A percentile compares a stretch with the other conserved stretches of the same genome.
These are phyloP conservation scores for Hesperia comma DNA, from an alignment of 2,888 invertebrate genomes.

Conservation along the genomic window DNA sequence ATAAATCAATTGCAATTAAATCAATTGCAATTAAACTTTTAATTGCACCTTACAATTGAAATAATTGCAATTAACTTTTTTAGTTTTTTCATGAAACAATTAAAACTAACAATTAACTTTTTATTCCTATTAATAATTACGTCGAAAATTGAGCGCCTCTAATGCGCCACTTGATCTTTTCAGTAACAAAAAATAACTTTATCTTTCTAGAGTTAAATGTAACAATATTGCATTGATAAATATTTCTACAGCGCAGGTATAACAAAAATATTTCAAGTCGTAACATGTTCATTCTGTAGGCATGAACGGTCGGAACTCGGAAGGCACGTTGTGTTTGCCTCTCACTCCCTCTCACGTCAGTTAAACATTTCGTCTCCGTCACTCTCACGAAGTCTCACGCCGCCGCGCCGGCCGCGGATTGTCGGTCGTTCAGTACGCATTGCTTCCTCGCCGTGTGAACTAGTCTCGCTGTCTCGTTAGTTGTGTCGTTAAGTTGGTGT, in stretches of 20 bases:
- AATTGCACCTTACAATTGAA: slow-evolving; percentile 18
- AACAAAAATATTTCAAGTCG: neutral
- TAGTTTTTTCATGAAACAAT: slow-evolving; percentile 21
- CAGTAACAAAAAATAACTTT: neutral
- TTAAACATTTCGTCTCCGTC: too few species aligned
- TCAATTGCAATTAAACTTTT: too few species aligned
- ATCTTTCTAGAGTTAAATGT: neutral
- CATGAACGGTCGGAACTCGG: neutral
- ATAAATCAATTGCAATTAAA: too few species aligned
- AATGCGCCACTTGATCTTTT: slow-evolving; percentile 4
- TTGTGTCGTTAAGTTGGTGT: too few species aligned
- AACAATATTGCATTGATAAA: neutral
- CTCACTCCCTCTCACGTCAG: neutral
- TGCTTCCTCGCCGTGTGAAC: neutral
- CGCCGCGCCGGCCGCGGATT: slow-evolving; percentile 2
- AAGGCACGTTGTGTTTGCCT: neutral
- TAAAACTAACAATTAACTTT: slow-evolving; percentile 18
- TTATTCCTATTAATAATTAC: neutral
- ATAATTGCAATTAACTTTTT: slow-evolving; percentile 19
- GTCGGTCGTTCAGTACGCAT: neutral
- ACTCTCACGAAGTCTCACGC: neutral
- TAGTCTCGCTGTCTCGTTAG: neutral
- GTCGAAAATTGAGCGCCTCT: slow-evolving; percentile 4
- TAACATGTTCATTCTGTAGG: neutral
- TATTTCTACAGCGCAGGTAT: neutral